Conservation (phyloP, 2,113 vertebrate genomes). For the Antigone vipio region DNA sequence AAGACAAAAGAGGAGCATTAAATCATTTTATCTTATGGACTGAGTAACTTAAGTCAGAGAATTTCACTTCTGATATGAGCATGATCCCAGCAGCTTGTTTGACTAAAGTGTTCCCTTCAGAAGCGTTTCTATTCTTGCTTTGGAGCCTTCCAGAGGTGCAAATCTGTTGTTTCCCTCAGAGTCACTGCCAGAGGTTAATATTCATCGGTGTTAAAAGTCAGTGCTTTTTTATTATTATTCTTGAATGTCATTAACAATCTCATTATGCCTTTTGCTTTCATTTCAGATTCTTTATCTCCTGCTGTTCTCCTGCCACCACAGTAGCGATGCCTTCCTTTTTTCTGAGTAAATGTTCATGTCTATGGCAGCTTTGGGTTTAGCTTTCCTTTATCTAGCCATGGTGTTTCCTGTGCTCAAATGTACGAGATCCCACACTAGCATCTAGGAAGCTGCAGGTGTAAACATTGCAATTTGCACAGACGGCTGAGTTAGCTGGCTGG, state of each 20-base stretch:
- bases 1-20: neutral
- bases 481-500: neutral
- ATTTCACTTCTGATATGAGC: neutral
- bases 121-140: neutral
- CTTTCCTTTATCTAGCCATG: neutral
- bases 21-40: neutral
- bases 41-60: neutral
- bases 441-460: neutral
- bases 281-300: neutral
- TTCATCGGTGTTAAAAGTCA: neutral
- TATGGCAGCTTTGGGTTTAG: neutral
- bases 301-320: neutral
- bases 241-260: neutral
- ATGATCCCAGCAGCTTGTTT: neutral
- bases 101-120: neutral
- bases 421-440: neutral
- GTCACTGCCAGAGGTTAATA: neutral
- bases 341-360: too few relatives aligned
- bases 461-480: neutral
- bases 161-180: neutral
- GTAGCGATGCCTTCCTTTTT: neutral
- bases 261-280: neutral
- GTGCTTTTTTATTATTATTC: neutral
- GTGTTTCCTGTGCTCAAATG: neutral
- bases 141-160: neutral